Percentiles rank a stretch among this genome's conserved stretches.
Conservation (phyloP, 2,888 invertebrate species). For the Nomada ruficornis region DNA sequence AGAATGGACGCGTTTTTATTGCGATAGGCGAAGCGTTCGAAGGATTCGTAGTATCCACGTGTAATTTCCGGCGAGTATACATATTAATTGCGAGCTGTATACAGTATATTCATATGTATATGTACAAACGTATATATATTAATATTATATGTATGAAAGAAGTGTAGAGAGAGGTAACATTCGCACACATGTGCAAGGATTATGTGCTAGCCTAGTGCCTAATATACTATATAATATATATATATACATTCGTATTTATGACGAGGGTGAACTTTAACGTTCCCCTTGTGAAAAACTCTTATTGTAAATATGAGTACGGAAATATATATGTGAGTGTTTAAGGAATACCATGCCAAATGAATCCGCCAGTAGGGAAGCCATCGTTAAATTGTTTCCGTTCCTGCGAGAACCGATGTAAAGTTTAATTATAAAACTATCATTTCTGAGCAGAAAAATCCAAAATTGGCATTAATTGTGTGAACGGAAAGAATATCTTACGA, state of each 20-base stretch:
- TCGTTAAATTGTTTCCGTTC: slow-evolving; percentile 72
- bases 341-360: slow-evolving; percentile 70
- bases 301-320: slow-evolving; percentile 80
- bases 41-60: slow-evolving; percentile 20
- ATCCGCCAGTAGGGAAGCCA: slow-evolving; percentile 77
- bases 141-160: slow-evolving; percentile 39
- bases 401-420: background rate
- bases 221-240: slow-evolving; percentile 41
- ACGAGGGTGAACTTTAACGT: slow-evolving; percentile 67
- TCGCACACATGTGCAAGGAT: slow-evolving; percentile 60
- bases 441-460: background rate
- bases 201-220: slow-evolving; percentile 72
- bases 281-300: slow-evolving; percentile 69
- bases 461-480: no score
- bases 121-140: slow-evolving; percentile 60
- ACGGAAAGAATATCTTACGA: background rate
- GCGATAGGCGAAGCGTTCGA: slow-evolving; percentile 9
- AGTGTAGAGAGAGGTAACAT: slow-evolving; percentile 47
- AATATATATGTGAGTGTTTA: slow-evolving; percentile 79
- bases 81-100: slow-evolving; percentile 38
- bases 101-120: slow-evolving; percentile 56
- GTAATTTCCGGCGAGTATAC: slow-evolving; percentile 43
- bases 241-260: slow-evolving; percentile 76
- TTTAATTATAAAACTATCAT: background rate
- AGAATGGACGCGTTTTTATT: slow-evolving; percentile 1